phyloP scores from a whole-genome alignment of 1,140 invertebrate genomes.

The Saccostrea echinata region DNA sequence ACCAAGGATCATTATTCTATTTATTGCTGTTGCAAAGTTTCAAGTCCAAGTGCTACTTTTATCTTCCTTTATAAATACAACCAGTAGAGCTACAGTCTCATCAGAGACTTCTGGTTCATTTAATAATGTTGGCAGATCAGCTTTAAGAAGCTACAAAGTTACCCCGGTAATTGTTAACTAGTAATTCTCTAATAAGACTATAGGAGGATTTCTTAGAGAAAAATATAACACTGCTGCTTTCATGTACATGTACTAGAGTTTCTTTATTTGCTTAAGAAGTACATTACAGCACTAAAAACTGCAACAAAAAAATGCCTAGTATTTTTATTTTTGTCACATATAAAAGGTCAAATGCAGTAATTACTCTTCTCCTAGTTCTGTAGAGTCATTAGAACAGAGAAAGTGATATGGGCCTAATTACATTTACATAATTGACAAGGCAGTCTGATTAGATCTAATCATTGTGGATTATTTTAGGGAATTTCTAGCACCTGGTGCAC shows the following conservation, averaged over 20 bases:
- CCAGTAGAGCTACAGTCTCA: too few species aligned
- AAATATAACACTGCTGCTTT: background rate
- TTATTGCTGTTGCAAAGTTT: too few species aligned
- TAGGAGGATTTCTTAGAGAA: too few species aligned
- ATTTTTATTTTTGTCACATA: background rate
- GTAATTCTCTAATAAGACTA: too few species aligned
- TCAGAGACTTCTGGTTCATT: too few species aligned
- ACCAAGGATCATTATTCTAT: too few species aligned
- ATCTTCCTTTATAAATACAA: too few species aligned
- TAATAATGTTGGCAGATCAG: too few species aligned
- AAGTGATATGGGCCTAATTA: background rate
- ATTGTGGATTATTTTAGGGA: conserved; percentile 83
- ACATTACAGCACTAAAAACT: background rate
- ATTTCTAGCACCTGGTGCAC: conserved; percentile 95
- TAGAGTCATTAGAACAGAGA: conserved; percentile 1
- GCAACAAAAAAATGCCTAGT: background rate
- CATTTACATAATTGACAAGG: conserved; percentile 14
- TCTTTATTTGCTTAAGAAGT: background rate
- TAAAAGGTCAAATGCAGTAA: background rate
- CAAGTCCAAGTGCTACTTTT: too few species aligned
- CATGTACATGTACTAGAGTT: too few species aligned
- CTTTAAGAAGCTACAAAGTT: too few species aligned
- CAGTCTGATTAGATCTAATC: background rate
- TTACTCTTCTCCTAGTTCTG: background rate
- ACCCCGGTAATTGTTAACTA: too few species aligned